Percentiles rank a stretch among this genome's conserved stretches.
phyloP scores from a whole-genome alignment of 2,888 invertebrate species.

The Pristionchus japonicus region DNA sequence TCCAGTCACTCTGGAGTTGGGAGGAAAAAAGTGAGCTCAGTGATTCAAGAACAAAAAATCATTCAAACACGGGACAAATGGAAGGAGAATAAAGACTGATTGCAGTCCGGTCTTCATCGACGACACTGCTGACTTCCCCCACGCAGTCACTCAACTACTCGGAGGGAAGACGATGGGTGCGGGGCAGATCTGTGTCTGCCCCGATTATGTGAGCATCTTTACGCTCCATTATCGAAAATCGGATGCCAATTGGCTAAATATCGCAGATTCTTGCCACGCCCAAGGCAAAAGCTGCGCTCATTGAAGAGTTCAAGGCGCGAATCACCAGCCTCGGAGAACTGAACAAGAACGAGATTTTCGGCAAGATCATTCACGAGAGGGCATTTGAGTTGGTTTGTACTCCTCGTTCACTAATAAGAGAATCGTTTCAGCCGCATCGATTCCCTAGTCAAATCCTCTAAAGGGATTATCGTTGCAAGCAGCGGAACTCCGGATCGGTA shows the following conservation, averaged over 20 bases:
- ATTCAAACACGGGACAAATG: too few relatives aligned
- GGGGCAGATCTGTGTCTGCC: slow-evolving; percentile 64
- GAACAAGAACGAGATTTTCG: slow-evolving; percentile 70
- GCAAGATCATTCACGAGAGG: slow-evolving; percentile 9
- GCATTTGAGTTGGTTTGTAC: slow-evolving; percentile 27
- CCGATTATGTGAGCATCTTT: slow-evolving; percentile 61
- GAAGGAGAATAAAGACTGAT: too few relatives aligned
- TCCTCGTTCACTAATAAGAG: too few relatives aligned
- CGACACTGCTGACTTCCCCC: slow-evolving; percentile 83
- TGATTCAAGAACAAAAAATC: too few relatives aligned
- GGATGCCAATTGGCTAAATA: too few relatives aligned
- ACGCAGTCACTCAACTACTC: slow-evolving; percentile 86
- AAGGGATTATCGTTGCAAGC: background rate
- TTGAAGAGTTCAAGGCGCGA: slow-evolving; percentile 68
- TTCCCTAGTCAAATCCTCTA: background rate
- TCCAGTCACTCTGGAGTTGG: slow-evolving; percentile 92
- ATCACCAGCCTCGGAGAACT: slow-evolving; percentile 61
- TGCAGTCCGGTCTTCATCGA: slow-evolving; percentile 91
- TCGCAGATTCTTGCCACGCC: slow-evolving; percentile 78
- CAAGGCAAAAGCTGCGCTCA: slow-evolving; percentile 81
- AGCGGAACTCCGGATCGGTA: slow-evolving; percentile 77
- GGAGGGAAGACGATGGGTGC: slow-evolving; percentile 93
- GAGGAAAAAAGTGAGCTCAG: slow-evolving; percentile 80
- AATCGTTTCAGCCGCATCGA: background rate
- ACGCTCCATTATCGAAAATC: too few relatives aligned